Conservation (phyloP, 2,888 invertebrate genomes). For the Mimachlamys varia region DNA sequence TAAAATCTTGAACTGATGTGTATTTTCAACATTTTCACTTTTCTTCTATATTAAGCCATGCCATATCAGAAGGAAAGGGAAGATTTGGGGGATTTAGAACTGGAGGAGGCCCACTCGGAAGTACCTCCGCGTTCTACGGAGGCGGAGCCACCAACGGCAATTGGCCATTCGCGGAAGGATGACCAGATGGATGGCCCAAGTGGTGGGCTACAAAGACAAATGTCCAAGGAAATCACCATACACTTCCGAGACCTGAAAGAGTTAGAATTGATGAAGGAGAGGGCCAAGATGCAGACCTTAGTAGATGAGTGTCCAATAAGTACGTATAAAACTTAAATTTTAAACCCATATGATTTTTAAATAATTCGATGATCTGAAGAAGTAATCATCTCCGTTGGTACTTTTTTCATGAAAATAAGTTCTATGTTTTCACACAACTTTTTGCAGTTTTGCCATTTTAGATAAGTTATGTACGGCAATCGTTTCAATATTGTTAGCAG, state of each 20-base stretch:
- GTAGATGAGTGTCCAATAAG: conserved; percentile 1
- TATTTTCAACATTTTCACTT: not conserved
- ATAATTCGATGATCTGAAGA: no score
- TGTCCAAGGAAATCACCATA: conserved; percentile 12
- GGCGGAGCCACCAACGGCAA: not conserved
- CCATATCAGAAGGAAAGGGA: conserved; percentile 7
- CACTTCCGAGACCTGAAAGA: not conserved
- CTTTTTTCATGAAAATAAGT: no score
- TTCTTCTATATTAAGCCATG: not conserved
- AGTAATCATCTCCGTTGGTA: no score
- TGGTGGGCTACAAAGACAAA: not conserved
- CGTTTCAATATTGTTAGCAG: no score
- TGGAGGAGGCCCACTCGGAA: not conserved
- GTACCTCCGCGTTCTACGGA: conserved; percentile 28
- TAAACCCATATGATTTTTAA: no score
- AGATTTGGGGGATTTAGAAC: not conserved
- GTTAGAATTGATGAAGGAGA: conserved; percentile 19
- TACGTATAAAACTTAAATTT: not conserved
- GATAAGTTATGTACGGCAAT: no score
- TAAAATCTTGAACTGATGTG: no score
- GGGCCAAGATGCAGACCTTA: not conserved
- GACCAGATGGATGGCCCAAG: not conserved
- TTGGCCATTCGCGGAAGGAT: not conserved
- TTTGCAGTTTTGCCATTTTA: no score
- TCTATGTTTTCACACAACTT: no score